A percentile compares a stretch with the other conserved stretches of the same genome.
phyloP scores from a whole-genome alignment of 23 tunicate genomes.

The Trididemnum miniatum region DNA sequence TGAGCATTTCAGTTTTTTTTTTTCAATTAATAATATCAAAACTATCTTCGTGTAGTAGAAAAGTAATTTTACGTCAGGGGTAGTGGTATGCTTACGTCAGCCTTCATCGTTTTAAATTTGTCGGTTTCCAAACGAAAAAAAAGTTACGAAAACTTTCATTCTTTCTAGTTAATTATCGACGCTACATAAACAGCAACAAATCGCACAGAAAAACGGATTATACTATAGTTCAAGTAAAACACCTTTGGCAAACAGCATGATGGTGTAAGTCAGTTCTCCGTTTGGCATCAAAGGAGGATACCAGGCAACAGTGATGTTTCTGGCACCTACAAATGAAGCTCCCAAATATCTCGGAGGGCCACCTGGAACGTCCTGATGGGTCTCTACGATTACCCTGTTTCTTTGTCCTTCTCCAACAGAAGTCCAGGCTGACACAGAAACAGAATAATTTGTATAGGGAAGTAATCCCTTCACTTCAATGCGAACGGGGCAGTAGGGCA shows the following conservation, averaged over 20 bases:
- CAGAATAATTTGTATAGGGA: constrained; percentile 34
- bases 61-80: too few relatives aligned
- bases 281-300: constrained; percentile 20
- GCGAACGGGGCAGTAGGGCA: constrained; percentile 19
- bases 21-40: too few relatives aligned
- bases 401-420: constrained; percentile 35
- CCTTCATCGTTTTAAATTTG: too few relatives aligned
- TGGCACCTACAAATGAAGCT: not conserved
- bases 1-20: too few relatives aligned
- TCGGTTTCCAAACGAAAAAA: too few relatives aligned
- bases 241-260: not conserved
- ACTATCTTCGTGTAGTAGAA: too few relatives aligned
- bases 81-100: too few relatives aligned
- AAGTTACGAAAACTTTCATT: too few relatives aligned
- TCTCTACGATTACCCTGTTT: not conserved
- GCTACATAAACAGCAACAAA: too few relatives aligned
- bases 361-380: constrained; percentile 37
- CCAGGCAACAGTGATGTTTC: constrained; percentile 9
- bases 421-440: constrained; percentile 39
- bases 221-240: too few relatives aligned
- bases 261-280: constrained; percentile 17
- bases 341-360: constrained; percentile 41
- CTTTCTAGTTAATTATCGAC: too few relatives aligned
- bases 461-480: not conserved
- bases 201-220: too few relatives aligned